Evolutionary conservation across 92 coral and sea anemone species (phyloP).

Genomic region (Epizoanthus rinbou): DNA sequence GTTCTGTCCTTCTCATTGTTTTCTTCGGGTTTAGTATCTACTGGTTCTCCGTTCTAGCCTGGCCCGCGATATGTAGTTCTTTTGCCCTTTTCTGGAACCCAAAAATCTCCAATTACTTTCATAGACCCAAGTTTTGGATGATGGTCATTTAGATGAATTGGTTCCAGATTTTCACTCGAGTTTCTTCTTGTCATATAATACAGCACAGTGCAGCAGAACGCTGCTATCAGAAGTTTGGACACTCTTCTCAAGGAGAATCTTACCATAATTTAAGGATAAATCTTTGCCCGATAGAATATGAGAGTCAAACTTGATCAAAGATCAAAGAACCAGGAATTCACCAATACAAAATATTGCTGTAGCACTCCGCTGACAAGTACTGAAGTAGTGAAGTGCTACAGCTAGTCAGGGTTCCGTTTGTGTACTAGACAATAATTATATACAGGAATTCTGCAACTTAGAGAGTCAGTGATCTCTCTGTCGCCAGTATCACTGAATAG

Average conservation of each 20-base stretch:
- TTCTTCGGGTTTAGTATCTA: conserved; percentile 71
- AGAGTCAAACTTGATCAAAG: not conserved
- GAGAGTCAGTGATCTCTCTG: not conserved
- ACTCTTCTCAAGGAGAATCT: conserved; percentile 46
- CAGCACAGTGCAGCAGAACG: conserved; percentile 41
- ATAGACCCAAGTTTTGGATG: conserved; percentile 59
- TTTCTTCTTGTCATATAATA: conserved; percentile 45
- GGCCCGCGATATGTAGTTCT: conserved; percentile 42
- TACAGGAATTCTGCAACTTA: not conserved
- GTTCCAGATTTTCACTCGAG: not conserved
- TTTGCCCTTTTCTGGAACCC: conserved; percentile 87
- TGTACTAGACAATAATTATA: not conserved
- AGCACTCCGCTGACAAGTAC: not conserved
- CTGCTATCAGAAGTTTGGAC: conserved; percentile 42
- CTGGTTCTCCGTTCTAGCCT: conserved; percentile 90
- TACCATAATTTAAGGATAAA: conserved; percentile 11
- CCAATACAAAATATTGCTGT: not conserved
- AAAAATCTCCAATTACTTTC: conserved; percentile 77
- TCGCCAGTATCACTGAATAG: not conserved
- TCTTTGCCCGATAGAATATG: not conserved
- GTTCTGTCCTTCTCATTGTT: conserved; percentile 69
- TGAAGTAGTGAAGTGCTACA: not conserved
- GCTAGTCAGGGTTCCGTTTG: not conserved
- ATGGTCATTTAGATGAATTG: conserved; percentile 42
- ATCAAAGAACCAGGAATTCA: not conserved